A percentile compares a stretch with the other conserved stretches of the same genome.
These are phyloP conservation scores for Clarias pachynema DNA, from an alignment of 2,797 vertebrate genomes.

Conservation along the genomic window DNA sequence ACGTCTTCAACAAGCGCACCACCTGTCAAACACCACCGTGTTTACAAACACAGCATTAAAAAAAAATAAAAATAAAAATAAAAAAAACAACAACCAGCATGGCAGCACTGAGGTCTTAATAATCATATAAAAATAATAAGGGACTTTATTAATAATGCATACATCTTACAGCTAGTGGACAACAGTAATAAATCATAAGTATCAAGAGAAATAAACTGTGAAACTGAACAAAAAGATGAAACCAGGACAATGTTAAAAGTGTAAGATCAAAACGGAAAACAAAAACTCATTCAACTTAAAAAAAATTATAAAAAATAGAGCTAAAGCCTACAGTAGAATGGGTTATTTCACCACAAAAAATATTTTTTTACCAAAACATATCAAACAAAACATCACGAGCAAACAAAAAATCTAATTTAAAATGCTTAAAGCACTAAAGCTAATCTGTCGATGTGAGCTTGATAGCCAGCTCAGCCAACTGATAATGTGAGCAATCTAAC, in stretches of 20 bases:
- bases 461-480: background rate
- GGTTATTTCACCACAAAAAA: background rate
- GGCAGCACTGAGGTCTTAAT: background rate
- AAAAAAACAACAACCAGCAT: background rate
- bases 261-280: background rate
- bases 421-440: background rate
- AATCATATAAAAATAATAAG: background rate
- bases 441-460: too few relatives aligned
- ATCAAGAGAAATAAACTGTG: background rate
- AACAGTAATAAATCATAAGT: background rate
- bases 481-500: background rate
- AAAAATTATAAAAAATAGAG: too few relatives aligned
- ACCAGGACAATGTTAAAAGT: background rate
- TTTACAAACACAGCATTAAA: slow-evolving; percentile 1
- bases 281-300: background rate
- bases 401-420: background rate
- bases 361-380: too few relatives aligned
- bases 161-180: background rate
- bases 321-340: too few relatives aligned
- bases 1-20: slow-evolving; percentile 92
- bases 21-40: slow-evolving; percentile 75
- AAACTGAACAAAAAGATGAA: background rate
- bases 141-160: background rate
- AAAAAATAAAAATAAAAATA: background rate
- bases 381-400: too few relatives aligned